These are phyloP conservation scores for Clarias magur DNA, from an alignment of 2,113 vertebrate species.

Conservation along the genomic window DNA sequence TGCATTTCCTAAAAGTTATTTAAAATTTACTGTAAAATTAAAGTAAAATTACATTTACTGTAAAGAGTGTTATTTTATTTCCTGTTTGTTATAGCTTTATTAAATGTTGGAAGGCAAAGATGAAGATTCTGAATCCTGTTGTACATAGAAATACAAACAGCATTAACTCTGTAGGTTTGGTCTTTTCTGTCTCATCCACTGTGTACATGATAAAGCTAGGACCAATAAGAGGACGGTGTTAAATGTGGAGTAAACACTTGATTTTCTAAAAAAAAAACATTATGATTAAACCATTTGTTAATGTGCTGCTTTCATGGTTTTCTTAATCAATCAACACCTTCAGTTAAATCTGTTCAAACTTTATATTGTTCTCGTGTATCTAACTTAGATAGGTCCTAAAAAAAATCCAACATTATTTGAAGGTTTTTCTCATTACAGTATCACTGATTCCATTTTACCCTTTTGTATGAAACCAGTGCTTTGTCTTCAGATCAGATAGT, in stretches of 20 bases:
- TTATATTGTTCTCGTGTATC: too few relatives aligned
- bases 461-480: too few relatives aligned
- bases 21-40: too few relatives aligned
- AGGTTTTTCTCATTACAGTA: background rate
- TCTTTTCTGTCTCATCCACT: conserved; percentile 50
- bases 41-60: too few relatives aligned
- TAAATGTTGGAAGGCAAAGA: background rate
- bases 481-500: too few relatives aligned
- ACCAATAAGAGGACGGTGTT: conserved; percentile 82
- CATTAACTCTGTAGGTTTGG: background rate
- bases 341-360: too few relatives aligned
- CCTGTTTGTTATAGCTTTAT: background rate
- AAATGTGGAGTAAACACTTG: conserved; percentile 68
- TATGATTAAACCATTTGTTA: too few relatives aligned
- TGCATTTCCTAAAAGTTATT: background rate
- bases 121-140: background rate
- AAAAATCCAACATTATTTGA: background rate
- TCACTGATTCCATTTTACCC: too few relatives aligned
- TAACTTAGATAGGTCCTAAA: background rate
- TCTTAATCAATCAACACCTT: too few relatives aligned
- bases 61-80: too few relatives aligned
- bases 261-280: too few relatives aligned
- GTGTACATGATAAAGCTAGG: conserved; percentile 91
- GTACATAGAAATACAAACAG: background rate
- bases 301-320: too few relatives aligned